Base-by-base conservation (phyloP, 2,888 invertebrate species). In the Eupithecia dodoneata region DNA sequence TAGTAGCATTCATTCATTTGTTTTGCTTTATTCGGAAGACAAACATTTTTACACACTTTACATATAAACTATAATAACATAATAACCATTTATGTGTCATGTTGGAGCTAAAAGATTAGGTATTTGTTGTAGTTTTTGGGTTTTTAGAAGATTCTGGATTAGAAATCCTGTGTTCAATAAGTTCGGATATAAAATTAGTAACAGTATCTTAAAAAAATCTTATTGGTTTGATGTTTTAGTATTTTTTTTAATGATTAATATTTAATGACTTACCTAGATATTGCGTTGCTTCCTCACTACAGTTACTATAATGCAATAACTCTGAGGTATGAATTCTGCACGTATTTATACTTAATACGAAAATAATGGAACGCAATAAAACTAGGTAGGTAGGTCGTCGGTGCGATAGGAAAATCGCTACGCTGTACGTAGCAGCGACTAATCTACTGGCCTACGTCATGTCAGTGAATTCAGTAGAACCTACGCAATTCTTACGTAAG, bases 281-380 rank as follows among this genome's bases (percentile, higher is more conserved):
- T 30, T 10, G 18, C 30, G 10, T 30, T 30, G 30, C 63, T 63
- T 63, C 30, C 44, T n/a, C 45, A 67, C 67, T 45, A 18, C 30
- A 30, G 30, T 30, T 30, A 1, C 67, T 44, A 45, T 69, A 9
- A 2, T 73, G 59, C 49, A 78, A 65, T 73, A 73, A 76, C 75
- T 71, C 67, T 30, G 59, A 44, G 65, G 5, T 44, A 55, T 66
- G 30, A 59, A 55, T 66, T 66, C 67, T 55, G 59, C 71, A 71
- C 12, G 73, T 76, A 78, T 78, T 72, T 78, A 78, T 78, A 76
- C 71, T 6, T 69, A 69, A 44, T 44, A 44, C n/a, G n/a, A 69
- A 44, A 44, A 69, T 4, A 44, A 69, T 63, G 63, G 63, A 63
- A 63, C 63, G 63, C 63, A 63, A 63, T 63, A 63, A 63, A 63